Evolutionary conservation across 1,140 invertebrate genomes (phyloP).

Genomic region (Drosophila tristis): DNA sequence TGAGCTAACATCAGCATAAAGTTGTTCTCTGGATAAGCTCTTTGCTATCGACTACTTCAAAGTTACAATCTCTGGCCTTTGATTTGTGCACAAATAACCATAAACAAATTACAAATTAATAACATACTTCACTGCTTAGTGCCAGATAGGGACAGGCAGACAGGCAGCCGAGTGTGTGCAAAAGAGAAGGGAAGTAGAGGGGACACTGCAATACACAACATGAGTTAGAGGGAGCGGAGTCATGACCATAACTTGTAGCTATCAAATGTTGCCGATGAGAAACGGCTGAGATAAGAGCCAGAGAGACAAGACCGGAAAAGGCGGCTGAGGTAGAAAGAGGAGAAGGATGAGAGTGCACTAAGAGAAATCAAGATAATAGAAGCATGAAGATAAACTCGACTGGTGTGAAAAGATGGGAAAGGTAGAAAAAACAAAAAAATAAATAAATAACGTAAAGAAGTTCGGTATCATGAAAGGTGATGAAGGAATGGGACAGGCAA

Average conservation of each 20-base stretch:
- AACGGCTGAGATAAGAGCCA: conserved; percentile 53
- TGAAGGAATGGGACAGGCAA: too few relatives aligned
- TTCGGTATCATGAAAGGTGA: too few relatives aligned
- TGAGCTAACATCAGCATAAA: conserved; percentile 22
- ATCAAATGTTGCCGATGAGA: conserved; percentile 74
- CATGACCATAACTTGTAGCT: conserved; percentile 71
- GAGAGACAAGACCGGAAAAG: conserved; percentile 4
- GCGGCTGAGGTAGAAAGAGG: not conserved
- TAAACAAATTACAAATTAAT: conserved; percentile 82
- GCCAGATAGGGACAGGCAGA: conserved; percentile 13
- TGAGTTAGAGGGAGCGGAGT: not conserved
- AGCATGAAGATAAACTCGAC: too few relatives aligned
- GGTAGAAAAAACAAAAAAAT: too few relatives aligned
- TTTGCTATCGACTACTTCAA: conserved; percentile 52
- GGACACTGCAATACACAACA: too few relatives aligned
- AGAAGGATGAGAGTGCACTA: conserved; percentile 7
- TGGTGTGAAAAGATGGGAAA: too few relatives aligned
- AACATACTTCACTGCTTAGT: conserved; percentile 78
- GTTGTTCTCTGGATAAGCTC: conserved; percentile 43
- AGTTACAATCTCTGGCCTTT: conserved; percentile 78
- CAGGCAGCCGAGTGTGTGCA: not conserved
- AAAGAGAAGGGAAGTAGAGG: not conserved
- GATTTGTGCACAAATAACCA: conserved; percentile 81
- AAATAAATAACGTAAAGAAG: not conserved
- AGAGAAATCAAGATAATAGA: not conserved